phyloP scores from a whole-genome alignment of 2,113 vertebrate species.

The Varanus komodoensis region DNA sequence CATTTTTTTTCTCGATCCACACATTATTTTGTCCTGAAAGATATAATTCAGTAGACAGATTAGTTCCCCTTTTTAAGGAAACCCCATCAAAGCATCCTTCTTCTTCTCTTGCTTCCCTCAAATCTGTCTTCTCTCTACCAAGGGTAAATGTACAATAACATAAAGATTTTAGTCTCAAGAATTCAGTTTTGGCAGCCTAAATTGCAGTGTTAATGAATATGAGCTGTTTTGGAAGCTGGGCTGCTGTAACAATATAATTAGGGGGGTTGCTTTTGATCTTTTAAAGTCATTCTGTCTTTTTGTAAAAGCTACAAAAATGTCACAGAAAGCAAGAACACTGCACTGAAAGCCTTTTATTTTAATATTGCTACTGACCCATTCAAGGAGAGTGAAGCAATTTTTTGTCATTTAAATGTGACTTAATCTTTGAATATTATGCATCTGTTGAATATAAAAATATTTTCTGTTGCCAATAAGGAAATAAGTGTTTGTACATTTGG shows the following conservation, averaged over 20 bases:
- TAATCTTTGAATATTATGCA: slow-evolving; percentile 43
- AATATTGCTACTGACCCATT: slow-evolving; percentile 42
- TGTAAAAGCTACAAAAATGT: slow-evolving; percentile 1
- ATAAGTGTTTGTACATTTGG: neutral
- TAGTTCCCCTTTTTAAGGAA: no score
- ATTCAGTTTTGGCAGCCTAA: neutral
- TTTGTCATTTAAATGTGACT: slow-evolving; percentile 51
- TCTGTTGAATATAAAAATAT: slow-evolving; percentile 55
- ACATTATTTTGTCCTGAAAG: neutral
- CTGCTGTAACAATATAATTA: neutral
- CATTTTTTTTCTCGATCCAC: neutral
- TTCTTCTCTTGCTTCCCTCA: neutral
- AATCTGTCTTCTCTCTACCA: neutral
- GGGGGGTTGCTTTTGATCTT: slow-evolving; percentile 3
- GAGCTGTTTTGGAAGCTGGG: neutral
- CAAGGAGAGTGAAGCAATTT: slow-evolving; percentile 46
- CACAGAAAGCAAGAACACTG: neutral
- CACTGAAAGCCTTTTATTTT: neutral
- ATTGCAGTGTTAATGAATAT: neutral
- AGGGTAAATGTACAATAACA: neutral
- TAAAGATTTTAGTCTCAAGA: neutral
- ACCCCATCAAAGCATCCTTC: neutral
- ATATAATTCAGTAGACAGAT: neutral
- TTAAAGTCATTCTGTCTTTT: slow-evolving; percentile 4
- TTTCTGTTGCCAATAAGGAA: slow-evolving; percentile 50